These are phyloP conservation scores for Galerucella calmariensis DNA, from an alignment of 2,888 invertebrate species.

Conservation along the genomic window DNA sequence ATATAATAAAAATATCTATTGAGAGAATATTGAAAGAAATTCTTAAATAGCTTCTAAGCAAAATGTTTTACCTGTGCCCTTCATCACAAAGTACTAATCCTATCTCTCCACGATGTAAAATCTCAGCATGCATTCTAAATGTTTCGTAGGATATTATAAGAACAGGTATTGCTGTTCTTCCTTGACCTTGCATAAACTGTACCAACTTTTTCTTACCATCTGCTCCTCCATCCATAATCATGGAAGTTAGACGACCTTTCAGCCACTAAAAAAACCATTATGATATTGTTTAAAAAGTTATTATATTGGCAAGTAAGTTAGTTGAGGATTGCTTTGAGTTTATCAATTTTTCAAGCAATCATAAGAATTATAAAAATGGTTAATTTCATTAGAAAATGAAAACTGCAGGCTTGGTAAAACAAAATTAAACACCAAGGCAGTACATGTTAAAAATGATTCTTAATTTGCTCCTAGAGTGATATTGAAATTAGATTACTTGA, in stretches of 20 bases:
- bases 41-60: not conserved
- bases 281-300: too few species aligned
- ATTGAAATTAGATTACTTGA: not conserved
- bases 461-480: not conserved
- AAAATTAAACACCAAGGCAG: too few species aligned
- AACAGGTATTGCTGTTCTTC: conserved; percentile 87
- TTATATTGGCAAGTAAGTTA: too few species aligned
- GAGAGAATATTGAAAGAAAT: not conserved
- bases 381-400: not conserved
- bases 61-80: conserved; percentile 73
- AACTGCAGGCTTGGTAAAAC: not conserved
- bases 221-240: conserved; percentile 88
- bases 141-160: conserved; percentile 99
- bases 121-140: conserved; percentile 91
- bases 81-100: conserved; percentile 99
- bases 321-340: too few species aligned
- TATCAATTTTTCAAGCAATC: too few species aligned
- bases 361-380: not conserved
- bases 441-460: too few species aligned
- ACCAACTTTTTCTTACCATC: conserved; percentile 84
- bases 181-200: conserved; percentile 85
- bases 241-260: conserved; percentile 80
- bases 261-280: conserved; percentile 74
- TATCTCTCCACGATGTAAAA: conserved; percentile 90
- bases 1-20: too few species aligned